A percentile compares a stretch with the other conserved stretches of the same genome.
Conservation (phyloP, 2,113 vertebrate genomes). For the Sebastes schlegelii region DNA sequence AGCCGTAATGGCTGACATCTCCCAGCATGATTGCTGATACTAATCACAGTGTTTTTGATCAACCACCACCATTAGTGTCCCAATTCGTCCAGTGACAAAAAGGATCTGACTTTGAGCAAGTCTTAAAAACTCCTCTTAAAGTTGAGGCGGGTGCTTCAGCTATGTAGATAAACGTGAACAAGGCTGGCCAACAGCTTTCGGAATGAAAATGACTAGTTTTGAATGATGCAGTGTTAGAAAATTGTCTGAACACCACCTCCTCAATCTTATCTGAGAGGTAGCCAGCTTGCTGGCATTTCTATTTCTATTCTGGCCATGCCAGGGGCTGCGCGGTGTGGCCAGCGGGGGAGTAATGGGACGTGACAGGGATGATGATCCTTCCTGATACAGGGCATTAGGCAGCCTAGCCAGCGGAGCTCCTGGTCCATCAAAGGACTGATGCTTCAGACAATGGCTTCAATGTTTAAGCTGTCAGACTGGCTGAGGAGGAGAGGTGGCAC, state of each 20-base stretch:
- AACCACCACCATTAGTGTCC: conserved; percentile 44
- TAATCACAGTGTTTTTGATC: conserved; percentile 60
- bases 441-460: conserved; percentile 71
- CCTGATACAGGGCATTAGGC: conserved; percentile 76
- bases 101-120: conserved; percentile 16
- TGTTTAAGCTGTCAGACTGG: conserved; percentile 66
- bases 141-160: conserved; percentile 1
- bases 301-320: conserved; percentile 55
- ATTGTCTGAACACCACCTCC: conserved; percentile 27
- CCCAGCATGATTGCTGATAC: conserved; percentile 39
- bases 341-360: conserved; percentile 71
- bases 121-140: conserved; percentile 35
- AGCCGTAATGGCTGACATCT: conserved; percentile 44
- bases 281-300: conserved; percentile 38
- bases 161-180: conserved; percentile 33
- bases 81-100: conserved; percentile 53
- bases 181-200: conserved; percentile 1
- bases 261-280: conserved; percentile 36
- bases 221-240: conserved; percentile 27
- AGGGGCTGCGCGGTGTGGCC: conserved; percentile 36
- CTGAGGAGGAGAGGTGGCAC: conserved; percentile 54
- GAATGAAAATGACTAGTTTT: conserved; percentile 39
- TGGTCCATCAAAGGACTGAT: conserved; percentile 66
- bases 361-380: conserved; percentile 75
- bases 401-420: conserved; percentile 56